Conservation (phyloP, 1,140 invertebrate species). For the Ceratosolen fusciceps region DNA sequence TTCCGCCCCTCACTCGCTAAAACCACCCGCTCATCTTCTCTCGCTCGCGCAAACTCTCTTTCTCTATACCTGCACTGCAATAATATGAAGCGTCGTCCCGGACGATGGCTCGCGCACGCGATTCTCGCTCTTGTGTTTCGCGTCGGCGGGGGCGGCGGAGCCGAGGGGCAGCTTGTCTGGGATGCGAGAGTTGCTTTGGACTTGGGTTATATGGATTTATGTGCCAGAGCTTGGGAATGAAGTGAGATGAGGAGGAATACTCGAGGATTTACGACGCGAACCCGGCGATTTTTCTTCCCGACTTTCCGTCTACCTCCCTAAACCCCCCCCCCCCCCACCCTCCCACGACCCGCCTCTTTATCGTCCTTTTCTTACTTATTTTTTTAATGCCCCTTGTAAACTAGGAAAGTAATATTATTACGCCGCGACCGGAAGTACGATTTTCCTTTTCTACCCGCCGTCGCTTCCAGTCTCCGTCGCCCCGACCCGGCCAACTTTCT, state of each 20-base stretch:
- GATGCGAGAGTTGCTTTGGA: constrained; percentile 25
- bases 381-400: neutral
- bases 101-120: constrained; percentile 35
- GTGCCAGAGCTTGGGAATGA: constrained; percentile 23
- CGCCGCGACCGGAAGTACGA: no score
- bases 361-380: no score
- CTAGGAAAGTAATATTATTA: constrained; percentile 17
- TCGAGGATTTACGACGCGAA: constrained; percentile 17
- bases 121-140: constrained; percentile 36
- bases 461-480: no score
- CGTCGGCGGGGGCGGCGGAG: neutral
- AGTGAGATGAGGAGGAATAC: constrained; percentile 21
- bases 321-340: neutral
- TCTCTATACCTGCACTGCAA: neutral
- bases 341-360: no score
- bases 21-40: neutral
- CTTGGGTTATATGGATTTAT: constrained; percentile 25
- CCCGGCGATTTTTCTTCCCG: neutral
- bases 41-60: neutral
- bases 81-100: constrained; percentile 25
- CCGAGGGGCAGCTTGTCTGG: neutral
- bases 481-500: no score
- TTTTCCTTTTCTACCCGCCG: no score
- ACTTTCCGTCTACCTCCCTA: neutral
- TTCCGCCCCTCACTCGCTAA: neutral